phyloP scores from a whole-genome alignment of 1,140 invertebrate species.

The Drosophila parvula region DNA sequence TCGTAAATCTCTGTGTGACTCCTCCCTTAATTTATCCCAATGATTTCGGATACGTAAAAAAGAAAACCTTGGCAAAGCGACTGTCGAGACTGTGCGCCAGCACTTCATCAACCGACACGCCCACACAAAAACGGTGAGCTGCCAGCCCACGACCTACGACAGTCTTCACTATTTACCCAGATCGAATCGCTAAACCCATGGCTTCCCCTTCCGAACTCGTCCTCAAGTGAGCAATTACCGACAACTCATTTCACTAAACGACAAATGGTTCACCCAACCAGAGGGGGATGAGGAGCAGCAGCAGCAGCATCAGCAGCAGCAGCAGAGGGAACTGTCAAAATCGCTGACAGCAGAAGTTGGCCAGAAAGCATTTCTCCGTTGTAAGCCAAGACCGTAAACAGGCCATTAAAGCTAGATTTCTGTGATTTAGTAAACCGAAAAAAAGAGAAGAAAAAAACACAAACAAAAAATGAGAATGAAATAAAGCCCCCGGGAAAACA shows the following conservation, averaged over 20 bases:
- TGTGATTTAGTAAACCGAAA: conserved; percentile 60
- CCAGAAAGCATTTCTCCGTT: conserved; percentile 67
- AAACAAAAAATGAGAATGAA: conserved; percentile 44
- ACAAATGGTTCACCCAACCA: conserved; percentile 68
- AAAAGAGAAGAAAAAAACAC: conserved; percentile 8
- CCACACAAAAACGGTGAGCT: conserved; percentile 32
- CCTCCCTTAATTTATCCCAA: not conserved
- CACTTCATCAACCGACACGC: conserved; percentile 66
- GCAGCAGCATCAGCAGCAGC: not conserved
- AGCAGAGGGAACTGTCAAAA: conserved; percentile 65
- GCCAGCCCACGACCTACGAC: conserved; percentile 22
- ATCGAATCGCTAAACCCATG: conserved; percentile 24
- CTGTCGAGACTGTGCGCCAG: conserved; percentile 9
- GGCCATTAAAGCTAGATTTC: conserved; percentile 43
- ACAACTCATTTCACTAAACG: conserved; percentile 75
- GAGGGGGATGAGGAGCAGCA: no score
- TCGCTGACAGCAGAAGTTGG: conserved; percentile 72
- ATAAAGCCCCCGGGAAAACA: conserved; percentile 59
- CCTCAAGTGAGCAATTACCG: conserved; percentile 56
- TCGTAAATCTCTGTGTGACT: not conserved
- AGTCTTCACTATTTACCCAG: conserved; percentile 47
- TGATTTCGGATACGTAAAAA: not conserved
- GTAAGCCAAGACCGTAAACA: conserved; percentile 1
- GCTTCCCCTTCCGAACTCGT: conserved; percentile 13
- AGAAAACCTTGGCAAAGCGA: conserved; percentile 6